These are phyloP conservation scores for Synchiropus splendidus DNA, from an alignment of 2,113 vertebrate genomes.

Conservation along the genomic window DNA sequence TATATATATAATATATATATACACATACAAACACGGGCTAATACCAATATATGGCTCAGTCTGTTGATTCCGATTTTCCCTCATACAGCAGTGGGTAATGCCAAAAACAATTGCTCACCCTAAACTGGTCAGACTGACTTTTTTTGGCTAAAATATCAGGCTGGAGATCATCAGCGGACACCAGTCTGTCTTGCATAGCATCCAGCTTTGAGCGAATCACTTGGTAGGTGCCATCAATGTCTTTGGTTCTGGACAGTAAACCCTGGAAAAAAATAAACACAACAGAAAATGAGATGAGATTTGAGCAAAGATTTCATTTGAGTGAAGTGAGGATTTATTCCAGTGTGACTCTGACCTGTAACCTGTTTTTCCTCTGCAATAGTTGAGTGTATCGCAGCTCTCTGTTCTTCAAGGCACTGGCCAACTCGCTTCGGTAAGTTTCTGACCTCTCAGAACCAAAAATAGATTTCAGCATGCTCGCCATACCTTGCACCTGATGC, in stretches of 20 bases:
- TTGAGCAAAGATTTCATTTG: neutral
- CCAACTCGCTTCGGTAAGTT: conserved; percentile 64
- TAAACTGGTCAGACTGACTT: conserved; percentile 74
- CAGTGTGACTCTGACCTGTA: conserved; percentile 65
- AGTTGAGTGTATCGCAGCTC: conserved; percentile 76
- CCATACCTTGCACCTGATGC: conserved; percentile 66
- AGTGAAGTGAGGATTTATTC: no score
- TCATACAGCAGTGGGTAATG: no score
- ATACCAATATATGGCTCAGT: no score
- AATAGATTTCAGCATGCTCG: conserved; percentile 68
- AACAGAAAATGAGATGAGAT: neutral
- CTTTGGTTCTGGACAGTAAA: conserved; percentile 69
- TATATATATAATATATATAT: no score
- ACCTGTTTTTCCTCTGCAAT: conserved; percentile 71
- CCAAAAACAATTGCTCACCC: conserved; percentile 65
- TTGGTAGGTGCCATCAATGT: conserved; percentile 68
- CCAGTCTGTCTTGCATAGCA: conserved; percentile 56
- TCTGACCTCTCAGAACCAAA: conserved; percentile 69
- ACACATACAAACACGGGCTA: no score
- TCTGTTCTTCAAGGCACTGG: conserved; percentile 60
- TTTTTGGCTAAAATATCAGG: conserved; percentile 79
- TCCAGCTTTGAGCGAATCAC: conserved; percentile 62
- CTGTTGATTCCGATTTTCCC: no score
- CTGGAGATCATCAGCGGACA: conserved; percentile 55
- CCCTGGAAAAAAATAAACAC: conserved; percentile 53